Base-by-base conservation (phyloP, 2,113 vertebrate species). In the Phyllopteryx taeniolatus region DNA sequence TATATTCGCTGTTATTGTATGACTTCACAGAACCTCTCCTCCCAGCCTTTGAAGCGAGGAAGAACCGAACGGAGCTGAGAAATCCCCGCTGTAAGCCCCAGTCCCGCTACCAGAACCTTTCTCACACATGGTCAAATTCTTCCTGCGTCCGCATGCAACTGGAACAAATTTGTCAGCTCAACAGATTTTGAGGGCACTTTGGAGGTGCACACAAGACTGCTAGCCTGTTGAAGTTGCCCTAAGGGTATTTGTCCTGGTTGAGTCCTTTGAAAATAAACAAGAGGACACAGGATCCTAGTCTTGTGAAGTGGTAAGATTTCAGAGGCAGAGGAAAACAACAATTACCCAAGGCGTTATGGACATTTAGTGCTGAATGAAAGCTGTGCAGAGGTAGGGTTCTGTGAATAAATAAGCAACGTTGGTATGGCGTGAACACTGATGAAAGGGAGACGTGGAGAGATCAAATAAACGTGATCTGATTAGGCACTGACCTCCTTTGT, bases 221-320 rank as follows among this genome's bases (percentile, higher is more conserved):
- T 70, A 54, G 84, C 83, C 83, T 66, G 79, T 86, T 82, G 74
- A 91, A 83, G 80, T 71, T 87, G 86, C 90, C 88, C 90, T 74
- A 63, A 75, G 86, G 87, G 73, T 89, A 86, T 91, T 90, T 91
- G 89, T 91, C 87, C 85, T 83, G 77, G 85, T 90, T 82, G 74
- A 87, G 77, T 85, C 80, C 87, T 90, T 87, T 88, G 83, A 91
- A 92, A 92, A 91, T 89, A 92, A 93, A 92, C 89, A 91, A 79
- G 67, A 84, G 77, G 85, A 87, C 86, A 87, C 86, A 87, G 86
- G 74, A 74, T 84, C 87, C 83, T 83, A 86, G 79, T 88, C 81
- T 78, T 86, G 83, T 80, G 79, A 85, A 89, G 84, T 82, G 80
- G 80, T 77, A 81, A 80, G 82, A 83, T 87, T 89, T 88, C 79